These are phyloP conservation scores for Bolborhynchus lineola DNA, from an alignment of 2,113 vertebrate genomes.

Conservation along the genomic window DNA sequence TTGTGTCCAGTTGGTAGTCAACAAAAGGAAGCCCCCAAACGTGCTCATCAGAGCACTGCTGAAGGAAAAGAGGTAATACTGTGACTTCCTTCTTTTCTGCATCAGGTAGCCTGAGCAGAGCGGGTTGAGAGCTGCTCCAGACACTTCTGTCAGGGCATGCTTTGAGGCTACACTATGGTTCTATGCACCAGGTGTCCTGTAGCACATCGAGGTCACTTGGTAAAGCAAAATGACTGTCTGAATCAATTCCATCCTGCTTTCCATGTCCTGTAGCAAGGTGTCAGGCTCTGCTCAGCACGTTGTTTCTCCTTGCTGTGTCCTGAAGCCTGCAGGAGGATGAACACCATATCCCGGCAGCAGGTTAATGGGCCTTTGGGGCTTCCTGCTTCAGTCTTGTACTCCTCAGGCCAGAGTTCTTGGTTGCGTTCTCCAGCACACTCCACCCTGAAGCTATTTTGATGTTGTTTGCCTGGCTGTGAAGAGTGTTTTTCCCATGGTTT, in stretches of 20 bases:
- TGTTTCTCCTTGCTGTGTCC: not conserved
- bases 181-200: not conserved
- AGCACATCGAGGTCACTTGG: not conserved
- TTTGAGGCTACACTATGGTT: not conserved
- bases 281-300: not conserved
- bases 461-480: not conserved
- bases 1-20: not conserved
- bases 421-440: not conserved
- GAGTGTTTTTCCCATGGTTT: not conserved
- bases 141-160: fast-evolving
- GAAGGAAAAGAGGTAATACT: not conserved
- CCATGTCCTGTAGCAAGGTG: not conserved
- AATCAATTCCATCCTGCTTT: not conserved
- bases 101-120: not conserved
- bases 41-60: not conserved
- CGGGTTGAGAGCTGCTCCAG: not conserved
- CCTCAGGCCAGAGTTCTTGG: not conserved
- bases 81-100: not conserved
- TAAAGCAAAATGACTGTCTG: not conserved
- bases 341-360: not conserved
- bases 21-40: not conserved
- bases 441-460: not conserved
- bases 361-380: not conserved
- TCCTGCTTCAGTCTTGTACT: not conserved
- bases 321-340: not conserved